Conservation (phyloP, 2,888 invertebrate genomes). For the Odontocolon sp. region DNA sequence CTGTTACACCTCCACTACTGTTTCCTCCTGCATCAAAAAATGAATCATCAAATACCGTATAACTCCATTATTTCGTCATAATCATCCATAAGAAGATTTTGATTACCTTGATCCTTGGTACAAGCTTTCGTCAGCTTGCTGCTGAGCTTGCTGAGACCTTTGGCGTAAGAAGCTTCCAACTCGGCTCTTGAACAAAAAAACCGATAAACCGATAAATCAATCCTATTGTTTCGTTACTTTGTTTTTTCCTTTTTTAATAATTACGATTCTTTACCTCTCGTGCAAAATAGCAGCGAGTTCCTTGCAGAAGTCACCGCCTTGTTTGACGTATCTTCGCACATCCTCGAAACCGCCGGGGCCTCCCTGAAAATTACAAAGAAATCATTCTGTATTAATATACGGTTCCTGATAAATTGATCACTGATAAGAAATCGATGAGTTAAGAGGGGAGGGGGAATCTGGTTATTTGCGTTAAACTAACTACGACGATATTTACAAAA, state of each 20-base stretch:
- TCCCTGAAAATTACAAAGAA: conserved; percentile 86
- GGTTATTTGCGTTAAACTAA: conserved; percentile 9
- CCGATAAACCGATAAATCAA: neutral
- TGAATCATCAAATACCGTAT: no score
- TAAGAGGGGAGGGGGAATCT: no score
- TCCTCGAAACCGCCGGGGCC: conserved; percentile 96
- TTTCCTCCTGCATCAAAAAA: conserved; percentile 82
- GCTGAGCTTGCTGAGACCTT: conserved; percentile 93
- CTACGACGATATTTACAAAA: conserved; percentile 44
- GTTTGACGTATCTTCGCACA: conserved; percentile 94
- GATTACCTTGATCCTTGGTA: conserved; percentile 81
- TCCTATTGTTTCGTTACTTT: neutral
- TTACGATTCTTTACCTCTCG: conserved; percentile 88
- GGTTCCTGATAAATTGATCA: no score
- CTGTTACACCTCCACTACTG: conserved; percentile 89
- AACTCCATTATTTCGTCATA: no score
- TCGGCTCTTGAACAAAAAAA: conserved; percentile 87
- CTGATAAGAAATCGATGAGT: no score
- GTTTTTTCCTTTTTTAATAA: neutral
- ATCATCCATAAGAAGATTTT: no score
- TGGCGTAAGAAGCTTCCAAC: conserved; percentile 94
- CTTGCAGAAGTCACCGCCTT: conserved; percentile 97
- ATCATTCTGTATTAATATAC: conserved; percentile 12
- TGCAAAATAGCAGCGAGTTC: conserved; percentile 94
- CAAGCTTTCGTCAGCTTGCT: conserved; percentile 92